Evolutionary conservation across 92 coral and sea anemone genomes (phyloP), one percentile per base, ranked within the genome.

Genomic region (Palythoa caribaeorum): DNA sequence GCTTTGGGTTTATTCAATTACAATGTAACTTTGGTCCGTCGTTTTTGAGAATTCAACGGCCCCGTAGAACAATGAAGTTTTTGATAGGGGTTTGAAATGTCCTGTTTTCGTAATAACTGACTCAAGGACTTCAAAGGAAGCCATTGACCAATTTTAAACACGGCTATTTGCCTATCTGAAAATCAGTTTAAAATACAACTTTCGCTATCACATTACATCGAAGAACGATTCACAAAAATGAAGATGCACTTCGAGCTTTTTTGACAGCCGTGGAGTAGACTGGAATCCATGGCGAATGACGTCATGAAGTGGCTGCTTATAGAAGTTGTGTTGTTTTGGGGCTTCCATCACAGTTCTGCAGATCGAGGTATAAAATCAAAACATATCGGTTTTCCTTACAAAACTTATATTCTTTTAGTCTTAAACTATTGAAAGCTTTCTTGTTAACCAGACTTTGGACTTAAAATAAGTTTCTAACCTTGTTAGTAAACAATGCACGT

Each of bases 221-320:
- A 6, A 76, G 38, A 76, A 47, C 79, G 53, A 4, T 19, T 50
- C 54, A 73, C 12, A 73, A 40, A 38, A 21, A 59, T 54, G 36
- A 35, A 21, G 16, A 2, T 20, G 19, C 2, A 54, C 3, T 3
- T 36, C 53, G 37, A 36, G 2, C 10, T 38, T 20, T 79, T 17
- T n/a, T n/a, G 70, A 40, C 6, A 66, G 47, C 6, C 38, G 3
- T 65, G 75, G 44, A 20, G 15, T 60, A 44, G 62, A 9, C 48
- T 36, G 75, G 48, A 1, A 65, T 14, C 8, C 35, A 50, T 19
- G 19, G 60, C 40, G 86, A 13, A 48, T 66, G 86, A 66, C 86
- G 66, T 65, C 86, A 81, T 81, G 86, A 81, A 66, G 86, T 51
- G 86, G 63, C 21, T 66, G 17, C 21, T 21, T n/a, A 39, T 81